Evolutionary conservation across 2,888 invertebrate genomes (phyloP), one percentile per base, ranked within the genome.

Genomic region (Omphaloscelis lunosa): DNA sequence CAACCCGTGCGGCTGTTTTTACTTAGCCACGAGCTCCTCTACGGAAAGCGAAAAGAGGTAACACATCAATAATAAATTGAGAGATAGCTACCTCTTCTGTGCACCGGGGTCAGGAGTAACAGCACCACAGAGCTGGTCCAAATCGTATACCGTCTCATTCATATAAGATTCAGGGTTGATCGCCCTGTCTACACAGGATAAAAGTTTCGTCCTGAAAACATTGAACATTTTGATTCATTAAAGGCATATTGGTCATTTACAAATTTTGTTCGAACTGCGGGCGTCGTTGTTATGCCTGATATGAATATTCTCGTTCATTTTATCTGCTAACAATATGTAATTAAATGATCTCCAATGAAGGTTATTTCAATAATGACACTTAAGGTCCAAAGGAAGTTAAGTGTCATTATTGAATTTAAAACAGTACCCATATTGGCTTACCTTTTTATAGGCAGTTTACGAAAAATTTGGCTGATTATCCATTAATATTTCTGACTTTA

Each of bases 141-240:
- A 94, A 94, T 98, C 98, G 91, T 97, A 98, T 6, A 98, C 97
- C 3, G 98, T 97, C 90, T 97, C 97, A 89, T 97, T 97, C 94
- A 96, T 96, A 79, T 97, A 96, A 0, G 96, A 91, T 68, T 97
- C 97, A 8, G 97, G 97, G 84, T 97, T 97, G 72, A 98, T 97
- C 70, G 97, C 97, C 80, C 98, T 96, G 86, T 98, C 98, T 72
- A 98, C 97, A 90, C 98, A 98, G 8, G 97, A 97, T 53, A 98
- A 89, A 29, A 98, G 92, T 92, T 97, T 98, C 27, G 95, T 91
- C 86, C 97, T 97, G 90, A 69, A 94, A 94, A 48, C 4, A 83
- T 56, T 45, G 4, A 41, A 12, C 17, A 53, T 62, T 72, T 5
- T n/a, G n/a, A 27, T 15, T 45, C 6, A 63, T 8, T 27, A 77